These are phyloP conservation scores for Melanophora roralis DNA, from an alignment of 2,888 invertebrate species.

Conservation along the genomic window DNA sequence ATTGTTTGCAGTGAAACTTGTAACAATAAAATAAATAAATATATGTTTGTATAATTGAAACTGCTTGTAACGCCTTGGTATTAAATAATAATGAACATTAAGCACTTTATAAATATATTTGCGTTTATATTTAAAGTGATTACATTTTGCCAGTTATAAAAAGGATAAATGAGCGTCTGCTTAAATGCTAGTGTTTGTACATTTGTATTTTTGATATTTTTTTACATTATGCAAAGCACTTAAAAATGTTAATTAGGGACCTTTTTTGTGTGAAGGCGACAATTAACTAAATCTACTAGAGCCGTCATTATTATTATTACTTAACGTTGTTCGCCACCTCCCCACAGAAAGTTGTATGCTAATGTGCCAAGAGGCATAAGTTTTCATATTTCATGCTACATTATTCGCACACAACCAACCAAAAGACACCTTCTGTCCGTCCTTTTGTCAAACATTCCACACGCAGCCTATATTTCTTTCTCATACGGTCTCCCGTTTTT, in stretches of 20 bases:
- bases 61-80: not conserved
- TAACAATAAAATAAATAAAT: no score
- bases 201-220: not conserved
- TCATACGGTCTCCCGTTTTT: not conserved
- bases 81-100: slow-evolving; percentile 48
- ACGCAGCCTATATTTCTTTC: not conserved
- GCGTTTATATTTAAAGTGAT: slow-evolving; percentile 48
- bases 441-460: not conserved
- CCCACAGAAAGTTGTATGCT: slow-evolving; percentile 44
- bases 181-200: not conserved
- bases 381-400: slow-evolving; percentile 51
- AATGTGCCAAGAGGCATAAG: slow-evolving; percentile 49
- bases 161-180: not conserved
- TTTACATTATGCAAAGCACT: slow-evolving; percentile 55
- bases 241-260: slow-evolving; percentile 60
- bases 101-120: slow-evolving; percentile 42
- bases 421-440: slow-evolving; percentile 1
- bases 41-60: not conserved
- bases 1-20: no score
- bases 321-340: slow-evolving; percentile 26
- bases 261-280: slow-evolving; percentile 59
- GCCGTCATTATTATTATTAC: slow-evolving; percentile 18
- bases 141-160: slow-evolving; percentile 9
- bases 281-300: slow-evolving; percentile 56
- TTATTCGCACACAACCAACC: slow-evolving; percentile 38